Evolutionary conservation across 2,888 invertebrate species (phyloP), one percentile per base, ranked within the genome.

Genomic region (Sminthurinus aureus): DNA sequence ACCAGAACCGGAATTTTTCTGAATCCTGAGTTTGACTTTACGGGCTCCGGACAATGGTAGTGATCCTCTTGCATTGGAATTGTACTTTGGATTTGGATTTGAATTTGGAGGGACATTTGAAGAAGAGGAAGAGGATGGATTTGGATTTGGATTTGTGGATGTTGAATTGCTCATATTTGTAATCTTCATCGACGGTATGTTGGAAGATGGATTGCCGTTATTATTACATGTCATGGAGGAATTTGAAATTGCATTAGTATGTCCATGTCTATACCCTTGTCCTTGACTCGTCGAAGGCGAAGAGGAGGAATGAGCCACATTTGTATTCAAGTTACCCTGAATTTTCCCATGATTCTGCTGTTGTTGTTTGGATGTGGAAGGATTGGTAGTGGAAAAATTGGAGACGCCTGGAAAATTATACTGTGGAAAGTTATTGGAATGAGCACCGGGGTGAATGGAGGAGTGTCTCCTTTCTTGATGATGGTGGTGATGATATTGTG

Each of bases 21-120:
- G 88, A 79, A 88, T 88, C 75, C 86, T 82, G 26, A 88, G 85
- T 79, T 85, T 66, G 67, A 88, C 88, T 87, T 88, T 88, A 64
- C 87, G 81, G 79, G 85, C 79, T 79, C 85, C 83, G 71, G 84
- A 76, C 9, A 78, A 73, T 73, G 83, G 79, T 67, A 84, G 85
- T 79, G 74, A 73, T 73, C 73, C 38, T n/a, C n/a, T 24, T 12
- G 22, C 71, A 13, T 24, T 24, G 20, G 13, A 13, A 6, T 18
- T 20, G 38, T 38, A 38, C 1, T 38, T 38, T 6, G 3, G 6
- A 38, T 38, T 38, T 38, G 38, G 38, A 38, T 38, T 38, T 1
- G 38, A 38, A 38, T n/a, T n/a, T n/a, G n/a, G 38, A 38, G 38
- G 38, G 6, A 38, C 38, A 38, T 4, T 4, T 1, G 38, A 38